Conservation (phyloP, 2,113 vertebrate species). For the Polypterus senegalus region DNA sequence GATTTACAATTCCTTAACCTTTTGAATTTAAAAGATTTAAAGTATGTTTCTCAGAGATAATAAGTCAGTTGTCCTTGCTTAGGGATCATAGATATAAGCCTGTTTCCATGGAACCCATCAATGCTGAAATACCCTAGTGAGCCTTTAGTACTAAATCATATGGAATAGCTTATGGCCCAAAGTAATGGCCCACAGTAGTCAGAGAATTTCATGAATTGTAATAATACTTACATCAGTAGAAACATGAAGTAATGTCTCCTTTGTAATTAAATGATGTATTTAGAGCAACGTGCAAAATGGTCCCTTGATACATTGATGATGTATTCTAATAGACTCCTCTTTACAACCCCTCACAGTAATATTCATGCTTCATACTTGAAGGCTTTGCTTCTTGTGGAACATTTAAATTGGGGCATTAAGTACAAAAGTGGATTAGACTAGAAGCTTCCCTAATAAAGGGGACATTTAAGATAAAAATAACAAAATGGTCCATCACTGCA, state of each 20-base stretch:
- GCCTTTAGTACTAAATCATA: slow-evolving; percentile 91
- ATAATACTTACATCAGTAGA: slow-evolving; percentile 98
- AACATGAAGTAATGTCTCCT: slow-evolving; percentile 97
- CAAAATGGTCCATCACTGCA: background rate
- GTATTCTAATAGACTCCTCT: slow-evolving; percentile 93
- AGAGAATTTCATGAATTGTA: slow-evolving; percentile 98
- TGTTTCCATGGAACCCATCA: slow-evolving; percentile 80
- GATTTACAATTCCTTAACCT: slow-evolving; percentile 70
- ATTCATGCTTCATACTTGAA: slow-evolving; percentile 93
- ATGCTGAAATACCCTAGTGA: slow-evolving; percentile 87
- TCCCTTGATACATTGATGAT: slow-evolving; percentile 86
- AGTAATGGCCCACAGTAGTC: slow-evolving; percentile 90
- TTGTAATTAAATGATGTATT: slow-evolving; percentile 94
- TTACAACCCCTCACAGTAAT: slow-evolving; percentile 78
- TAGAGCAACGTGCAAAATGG: slow-evolving; percentile 88
- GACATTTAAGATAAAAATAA: slow-evolving; percentile 15
- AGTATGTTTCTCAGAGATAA: slow-evolving; percentile 76
- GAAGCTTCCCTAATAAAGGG: slow-evolving; percentile 43
- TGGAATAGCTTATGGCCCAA: slow-evolving; percentile 88
- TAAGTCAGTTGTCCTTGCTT: slow-evolving; percentile 68
- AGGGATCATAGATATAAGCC: slow-evolving; percentile 69
- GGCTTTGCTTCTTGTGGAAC: slow-evolving; percentile 71
- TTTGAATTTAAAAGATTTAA: slow-evolving; percentile 77
- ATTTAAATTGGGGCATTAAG: slow-evolving; percentile 92
- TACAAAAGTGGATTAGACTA: slow-evolving; percentile 79